phyloP scores from a whole-genome alignment of 2,797 vertebrate genomes.

The Rhodeus uyekii region DNA sequence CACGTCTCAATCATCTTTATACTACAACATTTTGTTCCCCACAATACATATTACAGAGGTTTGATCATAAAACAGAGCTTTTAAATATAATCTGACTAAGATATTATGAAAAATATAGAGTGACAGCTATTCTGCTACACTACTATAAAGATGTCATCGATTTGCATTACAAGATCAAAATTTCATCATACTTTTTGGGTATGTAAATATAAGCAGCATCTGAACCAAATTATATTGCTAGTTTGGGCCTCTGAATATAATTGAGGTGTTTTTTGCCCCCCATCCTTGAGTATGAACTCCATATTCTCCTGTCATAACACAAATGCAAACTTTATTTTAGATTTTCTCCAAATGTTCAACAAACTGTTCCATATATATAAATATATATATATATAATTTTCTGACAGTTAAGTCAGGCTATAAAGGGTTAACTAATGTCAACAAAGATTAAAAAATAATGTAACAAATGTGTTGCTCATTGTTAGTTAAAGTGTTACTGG shows the following conservation, averaged over 20 bases:
- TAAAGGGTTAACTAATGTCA: neutral
- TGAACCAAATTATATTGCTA: neutral
- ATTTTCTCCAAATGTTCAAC: neutral
- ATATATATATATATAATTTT: too few relatives aligned
- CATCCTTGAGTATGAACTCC: neutral
- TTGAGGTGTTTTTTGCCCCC: too few relatives aligned
- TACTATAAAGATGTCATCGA: neutral
- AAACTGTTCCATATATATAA: too few relatives aligned
- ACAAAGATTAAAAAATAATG: neutral
- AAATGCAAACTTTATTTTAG: neutral
- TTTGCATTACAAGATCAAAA: neutral
- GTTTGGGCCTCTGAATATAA: neutral
- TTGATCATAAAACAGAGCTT: neutral
- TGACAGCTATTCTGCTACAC: neutral
- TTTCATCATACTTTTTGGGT: neutral
- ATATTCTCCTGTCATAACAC: neutral
- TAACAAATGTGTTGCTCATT: neutral
- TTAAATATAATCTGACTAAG: neutral
- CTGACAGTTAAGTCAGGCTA: neutral
- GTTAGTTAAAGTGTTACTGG: neutral
- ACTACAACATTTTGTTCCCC: neutral
- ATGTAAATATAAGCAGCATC: neutral
- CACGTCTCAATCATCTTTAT: neutral
- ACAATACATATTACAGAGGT: neutral
- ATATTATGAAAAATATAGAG: neutral